Conservation (phyloP, 1,140 invertebrate species). For the Brachionus angularis region DNA sequence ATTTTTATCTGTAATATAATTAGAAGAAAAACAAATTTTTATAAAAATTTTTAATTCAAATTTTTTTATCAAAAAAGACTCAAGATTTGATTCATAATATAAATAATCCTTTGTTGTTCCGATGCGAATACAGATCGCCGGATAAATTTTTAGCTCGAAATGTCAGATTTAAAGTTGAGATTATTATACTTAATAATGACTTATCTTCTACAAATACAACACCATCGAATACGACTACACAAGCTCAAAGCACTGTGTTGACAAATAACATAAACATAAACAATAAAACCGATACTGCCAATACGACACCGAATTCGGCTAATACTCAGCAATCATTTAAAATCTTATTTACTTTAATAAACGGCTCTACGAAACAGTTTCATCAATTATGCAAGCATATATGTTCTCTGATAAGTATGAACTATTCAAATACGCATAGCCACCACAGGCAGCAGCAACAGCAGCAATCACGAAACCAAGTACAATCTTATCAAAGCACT, state of each 20-base stretch:
- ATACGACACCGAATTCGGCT: neutral
- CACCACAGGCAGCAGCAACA: neutral
- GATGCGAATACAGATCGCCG: constrained; percentile 86
- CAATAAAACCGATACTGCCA: neutral
- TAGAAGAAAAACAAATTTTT: neutral
- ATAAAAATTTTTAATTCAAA: constrained; percentile 43
- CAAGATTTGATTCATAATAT: constrained; percentile 95
- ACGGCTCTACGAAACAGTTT: constrained; percentile 41
- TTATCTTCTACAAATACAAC: neutral
- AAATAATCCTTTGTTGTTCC: constrained; percentile 92
- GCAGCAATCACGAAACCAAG: constrained; percentile 24
- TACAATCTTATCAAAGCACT: constrained; percentile 18
- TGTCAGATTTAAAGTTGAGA: constrained; percentile 83
- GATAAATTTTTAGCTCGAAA: constrained; percentile 93
- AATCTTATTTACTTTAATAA: constrained; percentile 38
- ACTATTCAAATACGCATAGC: constrained; percentile 26
- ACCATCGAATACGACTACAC: neutral
- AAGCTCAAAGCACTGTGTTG: constrained; percentile 11
- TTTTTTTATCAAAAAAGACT: constrained; percentile 67
- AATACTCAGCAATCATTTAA: constrained; percentile 21
- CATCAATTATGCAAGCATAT: constrained; percentile 43
- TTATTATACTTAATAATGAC: constrained; percentile 52
- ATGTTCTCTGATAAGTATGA: constrained; percentile 32
- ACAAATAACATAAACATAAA: constrained; percentile 38
- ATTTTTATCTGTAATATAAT: constrained; percentile 79